Evolutionary conservation across 2,797 vertebrate species (phyloP).

Genomic region (Myoxocephalus aenaeus): DNA sequence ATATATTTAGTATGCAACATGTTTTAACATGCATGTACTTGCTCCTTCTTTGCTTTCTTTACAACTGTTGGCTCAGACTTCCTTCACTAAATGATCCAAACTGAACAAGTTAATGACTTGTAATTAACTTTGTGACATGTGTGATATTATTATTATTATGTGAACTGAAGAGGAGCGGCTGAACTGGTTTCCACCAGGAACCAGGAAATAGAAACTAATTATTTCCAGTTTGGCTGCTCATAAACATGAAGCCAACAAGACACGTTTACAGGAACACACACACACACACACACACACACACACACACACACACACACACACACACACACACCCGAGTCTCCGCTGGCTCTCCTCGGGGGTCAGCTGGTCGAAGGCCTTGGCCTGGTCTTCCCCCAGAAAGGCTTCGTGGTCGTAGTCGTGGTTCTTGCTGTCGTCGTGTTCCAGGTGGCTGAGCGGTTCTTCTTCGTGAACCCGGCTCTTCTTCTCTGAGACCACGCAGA

Average conservation of each 20-base stretch:
- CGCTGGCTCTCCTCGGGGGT: conserved; percentile 92
- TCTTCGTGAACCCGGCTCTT: conserved; percentile 90
- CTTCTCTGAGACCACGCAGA: conserved; percentile 87
- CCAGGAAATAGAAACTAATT: background rate
- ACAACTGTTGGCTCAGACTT: no score
- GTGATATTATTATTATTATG: background rate
- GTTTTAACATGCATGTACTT: no score
- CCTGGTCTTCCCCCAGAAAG: conserved; percentile 91
- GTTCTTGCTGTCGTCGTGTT: conserved; percentile 88
- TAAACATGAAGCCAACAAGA: background rate
- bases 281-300: background rate
- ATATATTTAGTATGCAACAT: no score
- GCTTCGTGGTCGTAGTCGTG: conserved; percentile 95
- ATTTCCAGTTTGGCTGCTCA: background rate
- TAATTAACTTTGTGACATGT: background rate
- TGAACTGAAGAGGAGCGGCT: background rate
- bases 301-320: background rate
- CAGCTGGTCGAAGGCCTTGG: conserved; percentile 91
- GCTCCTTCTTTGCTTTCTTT: no score
- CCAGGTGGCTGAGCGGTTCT: conserved; percentile 85
- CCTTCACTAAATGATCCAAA: no score
- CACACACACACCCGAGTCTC: conserved; percentile 85
- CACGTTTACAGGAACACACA: background rate
- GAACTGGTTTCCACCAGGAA: background rate
- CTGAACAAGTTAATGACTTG: no score